phyloP scores from a whole-genome alignment of 2,113 vertebrate species.

The Aix galericulata region DNA sequence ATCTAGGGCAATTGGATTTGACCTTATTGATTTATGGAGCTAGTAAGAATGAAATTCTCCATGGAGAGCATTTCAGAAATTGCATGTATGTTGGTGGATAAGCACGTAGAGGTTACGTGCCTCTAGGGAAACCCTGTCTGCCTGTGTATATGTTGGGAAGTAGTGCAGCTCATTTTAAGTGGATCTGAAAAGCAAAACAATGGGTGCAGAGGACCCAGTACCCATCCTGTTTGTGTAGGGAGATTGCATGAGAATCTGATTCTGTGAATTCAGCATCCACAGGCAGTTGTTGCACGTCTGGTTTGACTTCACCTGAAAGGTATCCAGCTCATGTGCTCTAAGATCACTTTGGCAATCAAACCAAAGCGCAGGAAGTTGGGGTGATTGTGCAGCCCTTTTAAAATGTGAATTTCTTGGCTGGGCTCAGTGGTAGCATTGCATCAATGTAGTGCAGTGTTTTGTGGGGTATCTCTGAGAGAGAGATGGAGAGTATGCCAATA shows the following conservation, averaged over 20 bases:
- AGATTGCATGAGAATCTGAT: neutral
- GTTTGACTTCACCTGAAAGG: neutral
- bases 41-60: neutral
- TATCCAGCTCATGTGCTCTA: neutral
- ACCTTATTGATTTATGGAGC: neutral
- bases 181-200: neutral
- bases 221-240: fast-evolving
- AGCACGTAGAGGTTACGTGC: neutral
- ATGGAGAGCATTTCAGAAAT: neutral
- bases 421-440: neutral
- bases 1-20: neutral
- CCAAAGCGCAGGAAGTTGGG: neutral
- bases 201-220: neutral
- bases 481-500: neutral
- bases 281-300: neutral
- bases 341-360: neutral
- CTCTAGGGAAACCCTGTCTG: neutral
- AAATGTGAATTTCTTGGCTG: neutral
- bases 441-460: neutral
- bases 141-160: neutral
- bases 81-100: neutral
- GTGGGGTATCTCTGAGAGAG: neutral
- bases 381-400: neutral
- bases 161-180: neutral
- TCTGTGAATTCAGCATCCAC: neutral